Evolutionary conservation across 2,113 vertebrate species (phyloP).

Genomic region (Oreotrochilus melanogaster): DNA sequence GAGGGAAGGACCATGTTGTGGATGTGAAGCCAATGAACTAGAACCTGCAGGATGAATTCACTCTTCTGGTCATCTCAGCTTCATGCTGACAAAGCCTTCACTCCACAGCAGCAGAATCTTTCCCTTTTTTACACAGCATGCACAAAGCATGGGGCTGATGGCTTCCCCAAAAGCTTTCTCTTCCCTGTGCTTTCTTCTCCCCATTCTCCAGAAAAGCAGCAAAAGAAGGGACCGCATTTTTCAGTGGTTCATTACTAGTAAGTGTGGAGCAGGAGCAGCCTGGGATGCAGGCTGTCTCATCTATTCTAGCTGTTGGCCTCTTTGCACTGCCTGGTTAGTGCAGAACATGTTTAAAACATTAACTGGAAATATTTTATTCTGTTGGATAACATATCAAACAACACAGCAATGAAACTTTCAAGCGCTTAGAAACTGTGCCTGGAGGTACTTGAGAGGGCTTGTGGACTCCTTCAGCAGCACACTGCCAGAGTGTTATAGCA

Average conservation of each 20-base stretch:
- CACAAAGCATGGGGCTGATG: accelerated
- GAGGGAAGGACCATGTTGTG: not conserved
- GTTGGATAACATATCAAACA: conserved; percentile 67
- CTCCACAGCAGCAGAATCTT: not conserved
- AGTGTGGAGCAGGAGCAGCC: not conserved
- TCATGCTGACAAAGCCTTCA: not conserved
- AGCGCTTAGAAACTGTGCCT: conserved; percentile 38
- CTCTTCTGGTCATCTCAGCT: not conserved
- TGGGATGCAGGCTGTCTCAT: not conserved
- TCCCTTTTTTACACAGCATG: not conserved
- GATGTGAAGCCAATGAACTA: not conserved
- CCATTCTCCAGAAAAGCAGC: not conserved
- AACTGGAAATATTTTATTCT: conserved; percentile 65
- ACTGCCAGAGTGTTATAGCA: not conserved
- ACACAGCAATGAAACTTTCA: conserved; percentile 47
- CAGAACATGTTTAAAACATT: conserved; percentile 65
- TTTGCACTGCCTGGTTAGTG: not conserved
- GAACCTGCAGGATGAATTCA: not conserved
- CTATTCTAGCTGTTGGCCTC: not conserved
- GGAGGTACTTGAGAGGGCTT: conserved; percentile 13
- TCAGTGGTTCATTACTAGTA: accelerated
- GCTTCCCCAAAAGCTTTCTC: not conserved
- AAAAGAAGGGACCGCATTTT: not conserved
- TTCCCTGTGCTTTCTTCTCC: not conserved
- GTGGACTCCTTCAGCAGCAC: not conserved